A percentile compares a stretch with the other conserved stretches of the same genome.
Conservation (phyloP, 2,797 vertebrate species). For the Chrysocyon brachyurus region DNA sequence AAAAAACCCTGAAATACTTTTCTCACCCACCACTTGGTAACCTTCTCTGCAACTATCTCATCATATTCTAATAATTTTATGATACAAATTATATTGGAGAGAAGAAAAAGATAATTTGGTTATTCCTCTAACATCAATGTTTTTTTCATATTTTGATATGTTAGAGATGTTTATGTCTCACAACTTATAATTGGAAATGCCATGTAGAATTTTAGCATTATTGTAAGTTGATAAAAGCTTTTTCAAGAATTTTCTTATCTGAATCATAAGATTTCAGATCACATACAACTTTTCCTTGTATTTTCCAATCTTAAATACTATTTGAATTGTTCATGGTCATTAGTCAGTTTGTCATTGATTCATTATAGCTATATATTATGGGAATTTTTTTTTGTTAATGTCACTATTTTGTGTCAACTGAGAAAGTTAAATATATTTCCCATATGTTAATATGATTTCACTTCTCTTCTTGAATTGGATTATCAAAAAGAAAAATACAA, state of each 20-base stretch:
- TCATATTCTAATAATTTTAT: background rate
- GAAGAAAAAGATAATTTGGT: background rate
- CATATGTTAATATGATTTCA: background rate
- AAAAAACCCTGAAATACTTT: background rate
- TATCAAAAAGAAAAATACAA: background rate
- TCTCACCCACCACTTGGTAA: background rate
- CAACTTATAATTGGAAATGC: background rate
- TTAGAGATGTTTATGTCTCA: background rate
- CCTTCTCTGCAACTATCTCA: background rate
- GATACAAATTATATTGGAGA: background rate
- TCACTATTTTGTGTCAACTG: background rate
- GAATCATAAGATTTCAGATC: background rate
- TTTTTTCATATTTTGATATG: background rate
- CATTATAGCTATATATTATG: background rate
- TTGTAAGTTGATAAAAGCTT: background rate
- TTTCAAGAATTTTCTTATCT: background rate
- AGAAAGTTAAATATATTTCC: background rate
- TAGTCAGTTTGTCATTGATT: background rate
- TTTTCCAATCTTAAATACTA: background rate
- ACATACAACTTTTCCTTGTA: background rate
- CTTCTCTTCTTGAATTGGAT: background rate
- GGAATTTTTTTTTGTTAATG: background rate
- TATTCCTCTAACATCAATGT: background rate
- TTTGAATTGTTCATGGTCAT: background rate
- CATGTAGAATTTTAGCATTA: background rate